Evolutionary conservation across 2,797 vertebrate genomes (phyloP).

Genomic region (Sciaenops ocellatus): DNA sequence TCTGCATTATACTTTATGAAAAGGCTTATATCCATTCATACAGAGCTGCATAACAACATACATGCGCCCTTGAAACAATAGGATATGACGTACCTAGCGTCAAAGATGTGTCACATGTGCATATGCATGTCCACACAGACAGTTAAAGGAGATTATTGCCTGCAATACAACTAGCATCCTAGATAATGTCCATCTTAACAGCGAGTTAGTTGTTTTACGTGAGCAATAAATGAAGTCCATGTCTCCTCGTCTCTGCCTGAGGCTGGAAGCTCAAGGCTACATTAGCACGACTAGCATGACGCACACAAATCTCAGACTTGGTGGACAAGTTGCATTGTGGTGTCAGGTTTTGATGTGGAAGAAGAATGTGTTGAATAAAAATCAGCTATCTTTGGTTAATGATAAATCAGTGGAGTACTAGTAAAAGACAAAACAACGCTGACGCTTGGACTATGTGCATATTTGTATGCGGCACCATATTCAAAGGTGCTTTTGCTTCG

Average conservation of each 20-base stretch:
- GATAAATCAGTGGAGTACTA: neutral
- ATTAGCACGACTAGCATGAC: neutral
- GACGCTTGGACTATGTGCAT: neutral
- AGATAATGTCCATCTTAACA: neutral
- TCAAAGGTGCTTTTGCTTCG: constrained; percentile 23
- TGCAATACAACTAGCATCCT: neutral
- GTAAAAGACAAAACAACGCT: neutral
- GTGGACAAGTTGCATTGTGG: neutral
- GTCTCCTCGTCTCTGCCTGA: neutral
- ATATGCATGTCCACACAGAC: neutral
- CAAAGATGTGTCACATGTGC: neutral
- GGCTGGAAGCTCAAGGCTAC: neutral
- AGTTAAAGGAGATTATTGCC: neutral
- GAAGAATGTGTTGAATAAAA: neutral
- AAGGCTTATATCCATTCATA: neutral
- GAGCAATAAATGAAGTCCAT: too few species aligned
- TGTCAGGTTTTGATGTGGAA: neutral
- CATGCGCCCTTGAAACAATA: neutral
- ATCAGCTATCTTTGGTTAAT: neutral
- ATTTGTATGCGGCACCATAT: constrained; percentile 22
- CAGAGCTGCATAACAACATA: neutral
- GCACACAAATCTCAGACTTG: neutral
- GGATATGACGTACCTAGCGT: neutral
- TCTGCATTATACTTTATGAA: neutral
- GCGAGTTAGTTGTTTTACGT: neutral